Evolutionary conservation across 2,888 invertebrate species (phyloP).

Genomic region (Macrosiphum euphorbiae): DNA sequence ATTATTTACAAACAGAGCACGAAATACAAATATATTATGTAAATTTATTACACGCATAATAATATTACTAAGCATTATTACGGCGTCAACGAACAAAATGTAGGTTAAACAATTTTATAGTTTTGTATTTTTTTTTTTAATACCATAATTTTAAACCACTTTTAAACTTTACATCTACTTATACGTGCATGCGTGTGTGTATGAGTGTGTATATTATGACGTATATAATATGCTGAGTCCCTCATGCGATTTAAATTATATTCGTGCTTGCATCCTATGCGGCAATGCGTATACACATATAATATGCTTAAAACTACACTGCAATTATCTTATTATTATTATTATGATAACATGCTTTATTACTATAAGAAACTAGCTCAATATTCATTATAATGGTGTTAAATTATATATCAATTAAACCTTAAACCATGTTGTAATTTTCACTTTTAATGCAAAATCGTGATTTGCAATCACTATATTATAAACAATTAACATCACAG

Average conservation of each 20-base stretch:
- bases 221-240: neutral
- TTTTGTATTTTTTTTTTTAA: neutral
- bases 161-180: neutral
- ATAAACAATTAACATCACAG: neutral
- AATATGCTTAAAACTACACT: neutral
- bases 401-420: neutral
- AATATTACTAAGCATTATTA: neutral
- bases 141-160: conserved; percentile 8
- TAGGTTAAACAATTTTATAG: conserved; percentile 26
- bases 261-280: neutral
- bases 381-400: neutral
- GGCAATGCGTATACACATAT: neutral
- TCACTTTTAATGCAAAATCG: neutral
- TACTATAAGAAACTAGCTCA: neutral
- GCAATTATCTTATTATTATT: conserved; percentile 26
- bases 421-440: neutral
- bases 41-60: conserved; percentile 18
- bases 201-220: neutral
- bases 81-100: conserved; percentile 22
- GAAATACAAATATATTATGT: conserved; percentile 5
- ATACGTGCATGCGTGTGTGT: neutral
- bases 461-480: neutral
- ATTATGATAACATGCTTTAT: neutral
- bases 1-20: conserved; percentile 33
- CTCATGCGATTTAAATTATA: neutral